phyloP scores from a whole-genome alignment of 1,140 invertebrate species.

The Kradibia gibbosae region DNA sequence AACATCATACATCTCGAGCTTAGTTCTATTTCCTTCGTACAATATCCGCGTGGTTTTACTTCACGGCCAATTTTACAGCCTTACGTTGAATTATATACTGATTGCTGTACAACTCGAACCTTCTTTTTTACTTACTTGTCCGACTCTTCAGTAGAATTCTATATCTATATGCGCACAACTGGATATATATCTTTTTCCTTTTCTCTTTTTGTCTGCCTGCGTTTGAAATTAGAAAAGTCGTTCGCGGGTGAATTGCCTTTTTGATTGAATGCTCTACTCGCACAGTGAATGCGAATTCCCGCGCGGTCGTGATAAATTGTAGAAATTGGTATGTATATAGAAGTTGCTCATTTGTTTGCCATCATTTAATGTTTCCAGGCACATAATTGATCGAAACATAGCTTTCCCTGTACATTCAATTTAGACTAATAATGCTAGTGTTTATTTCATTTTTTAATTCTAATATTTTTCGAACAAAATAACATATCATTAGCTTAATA shows the following conservation, averaged over 20 bases:
- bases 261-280: constrained; percentile 38
- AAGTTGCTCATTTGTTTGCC: neutral
- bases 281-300: constrained; percentile 16
- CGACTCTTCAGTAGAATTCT: neutral
- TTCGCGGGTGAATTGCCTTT: constrained; percentile 28
- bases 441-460: neutral
- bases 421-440: neutral
- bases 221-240: constrained; percentile 38
- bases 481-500: no score
- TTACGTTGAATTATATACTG: constrained; percentile 20
- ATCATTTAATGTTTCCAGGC: constrained; percentile 25
- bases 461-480: no score
- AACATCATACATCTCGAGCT: neutral
- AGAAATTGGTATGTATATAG: constrained; percentile 4
- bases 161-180: neutral
- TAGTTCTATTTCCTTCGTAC: neutral
- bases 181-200: neutral
- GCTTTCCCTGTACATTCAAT: neutral
- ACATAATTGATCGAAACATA: neutral
- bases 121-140: neutral
- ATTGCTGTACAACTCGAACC: constrained; percentile 6
- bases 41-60: neutral
- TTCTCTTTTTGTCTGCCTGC: neutral
- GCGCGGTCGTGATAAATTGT: constrained; percentile 23
- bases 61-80: constrained; percentile 16